Base-by-base conservation (phyloP, 2,888 invertebrate species). In the Poecilobothrus nobilitatus region DNA sequence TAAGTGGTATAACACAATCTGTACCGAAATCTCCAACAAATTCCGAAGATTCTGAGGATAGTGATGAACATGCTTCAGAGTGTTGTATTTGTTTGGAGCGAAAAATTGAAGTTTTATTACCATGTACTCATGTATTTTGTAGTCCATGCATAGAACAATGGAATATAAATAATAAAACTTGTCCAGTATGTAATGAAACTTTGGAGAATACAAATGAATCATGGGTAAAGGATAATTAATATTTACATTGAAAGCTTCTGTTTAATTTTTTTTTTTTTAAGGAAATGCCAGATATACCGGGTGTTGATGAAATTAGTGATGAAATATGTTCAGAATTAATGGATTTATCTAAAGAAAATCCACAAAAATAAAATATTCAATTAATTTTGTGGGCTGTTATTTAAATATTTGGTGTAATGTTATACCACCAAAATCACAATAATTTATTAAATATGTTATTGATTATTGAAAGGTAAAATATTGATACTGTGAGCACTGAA, bases 11-110 rank as follows among this genome's bases (percentile, higher is more conserved):
- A 64, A 74, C 76, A 20, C 68, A 72, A 20, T 74, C 70, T 67
- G 70, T 71, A 2, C 72, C 27, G 66, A 73, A 69, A 66, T 72
- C 71, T 63, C 71, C 72, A 4, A 72, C 73, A 21, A 71, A 70
- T 65, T 65, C 71, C 15, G 73, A 70, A 62, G 72, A 73, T 27
- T 72, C 74, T 70, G 75, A 71, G 71, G 67, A 74, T 71, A 75
- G 76, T 70, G 80, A 80, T 62, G 80, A 80, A 69, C 76, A 80
- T 37, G 53, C 53, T 53, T 83, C 83, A 67, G 89, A 89, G 76
- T 91, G 90, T 75, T 88, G 88, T 75, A 90, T 91, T 74, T 91
- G 91, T 78, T 84, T 90, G 79, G 90, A 91, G 76, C 80, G 88
- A 68, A 85, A 85, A 75, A 87, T 88, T 1, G 88, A 89, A 77